Conservation (phyloP, 2,888 invertebrate species). For the Flexamia atlantica region DNA sequence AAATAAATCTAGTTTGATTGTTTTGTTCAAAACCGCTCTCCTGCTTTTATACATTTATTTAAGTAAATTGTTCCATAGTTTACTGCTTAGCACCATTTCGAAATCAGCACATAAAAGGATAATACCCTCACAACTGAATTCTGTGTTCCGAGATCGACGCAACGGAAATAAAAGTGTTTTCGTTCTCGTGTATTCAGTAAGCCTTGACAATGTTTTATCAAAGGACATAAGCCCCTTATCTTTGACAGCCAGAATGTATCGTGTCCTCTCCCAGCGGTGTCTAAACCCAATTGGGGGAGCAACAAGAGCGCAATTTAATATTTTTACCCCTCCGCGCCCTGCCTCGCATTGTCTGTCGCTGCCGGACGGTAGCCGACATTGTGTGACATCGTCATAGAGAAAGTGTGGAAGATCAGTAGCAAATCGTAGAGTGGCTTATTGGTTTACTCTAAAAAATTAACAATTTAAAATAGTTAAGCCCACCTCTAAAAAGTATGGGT, state of each 20-base stretch:
- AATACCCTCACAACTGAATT: not conserved
- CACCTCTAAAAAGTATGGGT: too few species aligned
- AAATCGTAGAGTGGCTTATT: too few species aligned
- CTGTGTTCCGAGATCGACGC: not conserved
- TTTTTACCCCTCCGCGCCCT: slow-evolving; percentile 7
- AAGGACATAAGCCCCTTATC: slow-evolving; percentile 37
- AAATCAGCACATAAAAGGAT: not conserved
- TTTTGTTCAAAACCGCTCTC: too few species aligned
- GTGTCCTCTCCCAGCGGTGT: not conserved
- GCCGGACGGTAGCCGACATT: too few species aligned
- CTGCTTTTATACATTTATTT: too few species aligned
- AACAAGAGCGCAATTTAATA: slow-evolving; percentile 40
- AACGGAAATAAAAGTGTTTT: slow-evolving; percentile 30
- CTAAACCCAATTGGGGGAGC: slow-evolving; percentile 35
- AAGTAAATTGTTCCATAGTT: too few species aligned
- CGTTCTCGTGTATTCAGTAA: slow-evolving; percentile 21
- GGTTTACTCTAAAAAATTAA: too few species aligned
- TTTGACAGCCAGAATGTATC: slow-evolving; percentile 36
- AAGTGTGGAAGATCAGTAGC: too few species aligned
- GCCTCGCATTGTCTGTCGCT: not conserved
- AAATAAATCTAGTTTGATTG: too few species aligned
- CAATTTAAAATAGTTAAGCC: too few species aligned
- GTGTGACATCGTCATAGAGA: too few species aligned
- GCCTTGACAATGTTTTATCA: slow-evolving; percentile 45
- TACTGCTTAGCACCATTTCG: too few species aligned